Evolutionary conservation across 2,113 vertebrate genomes (phyloP).

Genomic region (Corydoras maculifer): DNA sequence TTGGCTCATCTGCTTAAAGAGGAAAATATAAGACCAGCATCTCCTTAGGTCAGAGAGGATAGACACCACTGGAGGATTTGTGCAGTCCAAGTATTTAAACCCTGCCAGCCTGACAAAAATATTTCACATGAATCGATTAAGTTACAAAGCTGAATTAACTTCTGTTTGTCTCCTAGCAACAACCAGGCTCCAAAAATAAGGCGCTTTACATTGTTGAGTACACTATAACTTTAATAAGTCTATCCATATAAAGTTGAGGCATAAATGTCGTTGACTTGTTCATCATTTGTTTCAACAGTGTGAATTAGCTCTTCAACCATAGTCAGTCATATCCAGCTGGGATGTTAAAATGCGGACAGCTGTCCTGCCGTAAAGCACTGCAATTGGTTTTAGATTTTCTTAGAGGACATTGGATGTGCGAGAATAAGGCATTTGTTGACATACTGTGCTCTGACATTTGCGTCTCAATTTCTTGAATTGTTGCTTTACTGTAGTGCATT

Average conservation of each 20-base stretch:
- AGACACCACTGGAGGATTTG: conserved; percentile 67
- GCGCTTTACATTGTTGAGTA: neutral
- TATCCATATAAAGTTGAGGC: conserved; percentile 12
- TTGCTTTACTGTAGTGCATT: conserved; percentile 57
- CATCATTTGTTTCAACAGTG: conserved; percentile 30
- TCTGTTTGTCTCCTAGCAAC: conserved; percentile 43
- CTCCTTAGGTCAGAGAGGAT: conserved; percentile 61
- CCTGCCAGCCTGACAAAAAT: conserved; percentile 65
- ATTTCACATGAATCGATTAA: conserved; percentile 69
- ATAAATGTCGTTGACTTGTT: neutral
- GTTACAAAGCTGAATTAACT: conserved; percentile 60
- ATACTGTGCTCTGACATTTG: neutral
- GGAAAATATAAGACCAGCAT: conserved; percentile 62
- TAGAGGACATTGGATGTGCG: neutral
- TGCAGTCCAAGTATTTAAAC: conserved; percentile 51
- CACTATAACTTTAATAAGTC: neutral
- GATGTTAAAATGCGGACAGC: no score
- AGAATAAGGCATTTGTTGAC: neutral
- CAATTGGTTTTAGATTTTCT: neutral
- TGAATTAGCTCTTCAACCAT: conserved; percentile 55
- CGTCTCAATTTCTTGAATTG: conserved; percentile 51
- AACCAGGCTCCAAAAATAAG: conserved; percentile 37
- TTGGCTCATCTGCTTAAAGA: conserved; percentile 7
- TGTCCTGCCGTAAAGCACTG: neutral
- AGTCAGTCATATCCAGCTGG: neutral